Evolutionary conservation across 2,113 vertebrate species (phyloP).

Genomic region (Austrofundulus limnaeus): DNA sequence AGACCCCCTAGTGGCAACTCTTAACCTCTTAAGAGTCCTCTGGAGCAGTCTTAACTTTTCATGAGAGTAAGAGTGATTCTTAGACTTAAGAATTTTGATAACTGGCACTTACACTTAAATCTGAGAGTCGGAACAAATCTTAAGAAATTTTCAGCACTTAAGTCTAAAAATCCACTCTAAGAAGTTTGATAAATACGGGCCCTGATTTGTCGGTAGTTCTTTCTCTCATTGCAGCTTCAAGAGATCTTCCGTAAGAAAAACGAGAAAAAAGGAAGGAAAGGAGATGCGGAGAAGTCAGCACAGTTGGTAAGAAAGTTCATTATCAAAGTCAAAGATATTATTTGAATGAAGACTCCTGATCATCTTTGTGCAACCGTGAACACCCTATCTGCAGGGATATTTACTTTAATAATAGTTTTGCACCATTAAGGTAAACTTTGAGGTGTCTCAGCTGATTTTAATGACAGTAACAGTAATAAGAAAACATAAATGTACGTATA

Average conservation of each 20-base stretch:
- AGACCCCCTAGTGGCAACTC: too few relatives aligned
- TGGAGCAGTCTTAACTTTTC: too few relatives aligned
- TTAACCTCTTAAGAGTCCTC: too few relatives aligned
- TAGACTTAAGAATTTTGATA: too few relatives aligned
- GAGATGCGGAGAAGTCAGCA: slow-evolving; percentile 92
- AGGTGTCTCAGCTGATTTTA: neutral
- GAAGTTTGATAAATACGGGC: too few relatives aligned
- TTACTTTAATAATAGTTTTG: slow-evolving; percentile 9
- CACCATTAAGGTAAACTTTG: neutral
- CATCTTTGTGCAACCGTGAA: neutral
- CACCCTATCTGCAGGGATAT: neutral
- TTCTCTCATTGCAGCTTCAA: slow-evolving; percentile 84
- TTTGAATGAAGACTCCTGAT: neutral
- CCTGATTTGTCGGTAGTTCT: slow-evolving; percentile 23
- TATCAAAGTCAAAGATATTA: neutral
- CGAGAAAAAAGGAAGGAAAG: slow-evolving; percentile 92
- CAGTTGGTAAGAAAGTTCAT: slow-evolving; percentile 85
- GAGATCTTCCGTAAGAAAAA: slow-evolving; percentile 99
- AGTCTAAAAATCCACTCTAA: too few relatives aligned
- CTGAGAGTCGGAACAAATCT: too few relatives aligned
- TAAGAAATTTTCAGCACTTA: too few relatives aligned
- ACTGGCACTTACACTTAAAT: too few relatives aligned
- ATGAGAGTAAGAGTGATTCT: too few relatives aligned
- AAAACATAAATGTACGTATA: too few relatives aligned
- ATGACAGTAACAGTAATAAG: too few relatives aligned